These are phyloP conservation scores for Ormyrus labotus DNA, from an alignment of 2,888 invertebrate species.

Conservation along the genomic window DNA sequence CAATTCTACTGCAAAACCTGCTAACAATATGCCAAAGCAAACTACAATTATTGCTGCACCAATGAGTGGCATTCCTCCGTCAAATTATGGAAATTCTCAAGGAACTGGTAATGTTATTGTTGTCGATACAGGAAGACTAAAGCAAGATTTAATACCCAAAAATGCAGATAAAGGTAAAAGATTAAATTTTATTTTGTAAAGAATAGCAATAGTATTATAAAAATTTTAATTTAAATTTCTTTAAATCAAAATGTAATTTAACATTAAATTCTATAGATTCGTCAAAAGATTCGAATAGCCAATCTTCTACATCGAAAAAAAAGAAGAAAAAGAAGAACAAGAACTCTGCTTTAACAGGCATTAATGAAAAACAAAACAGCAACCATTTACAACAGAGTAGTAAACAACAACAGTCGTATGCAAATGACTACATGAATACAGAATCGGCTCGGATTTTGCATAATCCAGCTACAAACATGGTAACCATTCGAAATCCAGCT, in stretches of 20 bases:
- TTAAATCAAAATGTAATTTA: conserved; percentile 2
- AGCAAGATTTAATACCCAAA: conserved; percentile 74
- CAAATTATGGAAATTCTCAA: conserved; percentile 70
- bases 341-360: conserved; percentile 64
- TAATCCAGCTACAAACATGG: conserved; percentile 80
- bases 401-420: conserved; percentile 19
- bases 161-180: conserved; percentile 66
- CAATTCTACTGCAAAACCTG: conserved; percentile 66
- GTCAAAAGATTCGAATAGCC: conserved; percentile 18
- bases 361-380: conserved; percentile 56
- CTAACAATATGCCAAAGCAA: conserved; percentile 69
- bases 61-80: conserved; percentile 70
- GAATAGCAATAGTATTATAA: neutral
- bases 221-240: neutral
- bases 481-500: conserved; percentile 87
- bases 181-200: neutral
- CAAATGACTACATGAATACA: conserved; percentile 56
- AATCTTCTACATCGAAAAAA: conserved; percentile 44
- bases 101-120: conserved; percentile 79
- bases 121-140: conserved; percentile 80
- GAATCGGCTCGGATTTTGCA: conserved; percentile 75
- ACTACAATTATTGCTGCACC: conserved; percentile 74
- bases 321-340: conserved; percentile 79
- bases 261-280: conserved; percentile 10
- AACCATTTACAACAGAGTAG: conserved; percentile 56